Conservation (phyloP, 2,797 vertebrate genomes). For the Lagocephalus sceleratus region DNA sequence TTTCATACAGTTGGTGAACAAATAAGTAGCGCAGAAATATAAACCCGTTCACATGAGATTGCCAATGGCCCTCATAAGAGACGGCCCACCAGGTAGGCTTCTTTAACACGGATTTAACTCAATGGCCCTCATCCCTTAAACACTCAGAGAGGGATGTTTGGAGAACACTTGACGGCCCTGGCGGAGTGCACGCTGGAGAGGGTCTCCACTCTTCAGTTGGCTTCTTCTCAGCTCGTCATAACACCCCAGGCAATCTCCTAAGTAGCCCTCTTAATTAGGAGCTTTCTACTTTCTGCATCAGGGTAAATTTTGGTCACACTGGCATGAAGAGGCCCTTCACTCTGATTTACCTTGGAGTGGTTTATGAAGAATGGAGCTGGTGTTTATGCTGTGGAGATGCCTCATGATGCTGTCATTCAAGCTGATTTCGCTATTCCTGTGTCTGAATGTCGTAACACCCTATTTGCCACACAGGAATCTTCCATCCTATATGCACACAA, state of each 20-base stretch:
- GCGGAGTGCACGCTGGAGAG: slow-evolving; percentile 37
- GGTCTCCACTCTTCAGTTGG: slow-evolving; percentile 45
- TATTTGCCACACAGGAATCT: neutral
- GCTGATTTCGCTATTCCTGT: neutral
- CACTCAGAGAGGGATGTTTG: slow-evolving; percentile 41
- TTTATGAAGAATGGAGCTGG: slow-evolving; percentile 8
- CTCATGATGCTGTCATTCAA: slow-evolving; percentile 1
- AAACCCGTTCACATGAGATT: slow-evolving; percentile 42
- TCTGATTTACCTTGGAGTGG: slow-evolving; percentile 30
- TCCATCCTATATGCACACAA: neutral
- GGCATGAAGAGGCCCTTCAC: slow-evolving; percentile 23
- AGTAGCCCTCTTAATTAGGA: slow-evolving; percentile 72
- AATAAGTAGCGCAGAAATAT: slow-evolving; percentile 47
- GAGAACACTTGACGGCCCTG: slow-evolving; percentile 62
- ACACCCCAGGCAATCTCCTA: slow-evolving; percentile 59
- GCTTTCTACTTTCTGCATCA: slow-evolving; percentile 46
- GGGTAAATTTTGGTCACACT: slow-evolving; percentile 61
- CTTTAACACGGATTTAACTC: slow-evolving; percentile 38
- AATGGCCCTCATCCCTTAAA: slow-evolving; percentile 57
- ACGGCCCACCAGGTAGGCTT: slow-evolving; percentile 48
- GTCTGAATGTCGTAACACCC: neutral
- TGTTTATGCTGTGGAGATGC: neutral
- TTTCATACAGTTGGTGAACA: slow-evolving; percentile 47
- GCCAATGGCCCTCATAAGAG: slow-evolving; percentile 40
- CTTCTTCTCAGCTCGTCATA: slow-evolving; percentile 44